Evolutionary conservation across 2,888 invertebrate species (phyloP).

Genomic region (Falcaria lacertinaria): DNA sequence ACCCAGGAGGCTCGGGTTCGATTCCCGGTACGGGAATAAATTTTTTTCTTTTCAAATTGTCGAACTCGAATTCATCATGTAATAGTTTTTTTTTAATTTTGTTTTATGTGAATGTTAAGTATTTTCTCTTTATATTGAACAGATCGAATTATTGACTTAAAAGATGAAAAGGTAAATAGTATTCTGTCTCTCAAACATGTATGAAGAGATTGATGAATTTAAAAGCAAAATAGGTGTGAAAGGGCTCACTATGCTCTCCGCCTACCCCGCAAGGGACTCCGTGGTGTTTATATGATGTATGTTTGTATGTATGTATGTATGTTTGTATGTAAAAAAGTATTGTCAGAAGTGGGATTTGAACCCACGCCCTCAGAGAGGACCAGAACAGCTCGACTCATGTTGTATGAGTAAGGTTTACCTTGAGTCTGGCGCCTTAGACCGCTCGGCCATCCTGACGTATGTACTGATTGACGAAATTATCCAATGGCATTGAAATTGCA

Average conservation of each 20-base stretch:
- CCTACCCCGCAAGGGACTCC: too few relatives aligned
- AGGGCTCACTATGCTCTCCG: too few relatives aligned
- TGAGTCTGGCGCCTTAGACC: constrained; percentile 3
- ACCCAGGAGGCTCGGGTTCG: constrained; percentile 83
- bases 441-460: constrained; percentile 1
- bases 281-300: too few relatives aligned
- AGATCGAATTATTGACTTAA: too few relatives aligned
- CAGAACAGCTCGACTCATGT: constrained; percentile 32
- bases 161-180: too few relatives aligned
- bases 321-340: constrained; percentile 31
- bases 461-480: background rate
- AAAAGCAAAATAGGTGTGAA: too few relatives aligned
- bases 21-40: constrained; percentile 80
- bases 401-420: background rate
- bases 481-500: constrained; percentile 16
- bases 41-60: too few relatives aligned
- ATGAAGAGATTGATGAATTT: too few relatives aligned
- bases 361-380: constrained; percentile 85
- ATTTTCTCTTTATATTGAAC: too few relatives aligned
- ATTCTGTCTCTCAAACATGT: too few relatives aligned
- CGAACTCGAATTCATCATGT: background rate
- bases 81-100: background rate
- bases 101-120: too few relatives aligned
- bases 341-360: constrained; percentile 85
- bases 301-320: too few relatives aligned